Evolutionary conservation across 2,888 invertebrate species (phyloP).

Genomic region (Ctena decussata): DNA sequence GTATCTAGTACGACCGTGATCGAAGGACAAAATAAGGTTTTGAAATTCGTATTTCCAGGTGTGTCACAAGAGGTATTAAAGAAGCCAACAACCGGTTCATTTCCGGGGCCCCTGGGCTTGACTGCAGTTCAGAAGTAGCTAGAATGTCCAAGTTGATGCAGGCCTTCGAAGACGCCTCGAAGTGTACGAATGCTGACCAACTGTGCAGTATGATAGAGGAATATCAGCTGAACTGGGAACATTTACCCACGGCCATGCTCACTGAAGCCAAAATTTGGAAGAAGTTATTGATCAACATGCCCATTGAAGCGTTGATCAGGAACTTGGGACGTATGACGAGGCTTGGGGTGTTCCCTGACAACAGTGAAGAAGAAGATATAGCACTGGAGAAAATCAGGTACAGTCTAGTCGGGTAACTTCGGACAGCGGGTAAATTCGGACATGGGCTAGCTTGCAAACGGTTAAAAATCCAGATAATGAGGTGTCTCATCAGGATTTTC

Average conservation of each 20-base stretch:
- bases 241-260: conserved; percentile 90
- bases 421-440: too few relatives aligned
- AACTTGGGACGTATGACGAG: conserved; percentile 79
- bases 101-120: not conserved
- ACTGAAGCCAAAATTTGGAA: conserved; percentile 90
- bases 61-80: conserved; percentile 76
- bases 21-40: too few relatives aligned
- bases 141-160: conserved; percentile 72
- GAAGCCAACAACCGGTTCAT: conserved; percentile 71
- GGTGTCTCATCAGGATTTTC: too few relatives aligned
- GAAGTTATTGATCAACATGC: conserved; percentile 85
- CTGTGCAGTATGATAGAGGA: conserved; percentile 77
- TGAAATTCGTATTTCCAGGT: too few relatives aligned
- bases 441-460: too few relatives aligned
- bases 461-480: too few relatives aligned
- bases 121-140: not conserved
- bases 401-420: too few relatives aligned
- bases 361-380: conserved; percentile 44
- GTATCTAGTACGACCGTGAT: too few relatives aligned
- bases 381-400: not conserved
- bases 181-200: conserved; percentile 56
- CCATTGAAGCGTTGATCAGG: conserved; percentile 86
- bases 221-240: conserved; percentile 90
- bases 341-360: conserved; percentile 51
- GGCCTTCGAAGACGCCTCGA: conserved; percentile 76